Base-by-base conservation (phyloP, 2,888 invertebrate genomes). In the Protonemura montana region DNA sequence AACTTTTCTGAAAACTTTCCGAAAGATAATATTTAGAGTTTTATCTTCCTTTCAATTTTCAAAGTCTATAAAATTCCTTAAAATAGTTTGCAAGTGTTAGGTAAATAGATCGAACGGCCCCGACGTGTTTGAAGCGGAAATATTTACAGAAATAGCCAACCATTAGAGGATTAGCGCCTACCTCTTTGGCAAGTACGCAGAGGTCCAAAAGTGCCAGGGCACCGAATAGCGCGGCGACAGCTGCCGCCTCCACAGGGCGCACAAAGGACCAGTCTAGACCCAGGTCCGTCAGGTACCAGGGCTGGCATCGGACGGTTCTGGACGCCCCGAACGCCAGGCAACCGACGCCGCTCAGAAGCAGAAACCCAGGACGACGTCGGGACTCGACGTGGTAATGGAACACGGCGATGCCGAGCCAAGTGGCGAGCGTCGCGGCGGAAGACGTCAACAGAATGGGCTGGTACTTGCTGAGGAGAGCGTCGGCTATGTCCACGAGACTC, bases 201-300 rank as follows among this genome's bases (percentile, higher is more conserved):
- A 90, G 88, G 86, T 91, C 90, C 83, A 90, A 88, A 83, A 91
- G 87, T 0, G 90, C 89, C 29, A 91, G 89, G 21, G 89, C 86
- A 41, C 89, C 89, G 78, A 89, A 90, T 41, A 89, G 88, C 25
- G 89, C 86, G 0, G 89, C 90, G 0, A 89, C 88, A 21, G 89
- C 88, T 1, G 89, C 88, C 0, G 90, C 90, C 3, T 89, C 89
- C 35, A 88, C 77, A 16, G 89, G 89, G 5, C 90, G 90, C 42
- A 91, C 89, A 80, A 90, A 89, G 7, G 86, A 76, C 27, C 88
- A 76, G 76, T 88, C 88, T n/a, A 90, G 85, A 6, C 88, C 89
- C 28, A 87, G 25, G 13, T 10, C 27, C 41, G 41, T 2, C 85
- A 87, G 76, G 35, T 87, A 86, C 25, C 80, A 59, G 59, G 59